These are phyloP conservation scores for Scarus forsteni DNA, from an alignment of 2,797 vertebrate genomes.

Conservation along the genomic window DNA sequence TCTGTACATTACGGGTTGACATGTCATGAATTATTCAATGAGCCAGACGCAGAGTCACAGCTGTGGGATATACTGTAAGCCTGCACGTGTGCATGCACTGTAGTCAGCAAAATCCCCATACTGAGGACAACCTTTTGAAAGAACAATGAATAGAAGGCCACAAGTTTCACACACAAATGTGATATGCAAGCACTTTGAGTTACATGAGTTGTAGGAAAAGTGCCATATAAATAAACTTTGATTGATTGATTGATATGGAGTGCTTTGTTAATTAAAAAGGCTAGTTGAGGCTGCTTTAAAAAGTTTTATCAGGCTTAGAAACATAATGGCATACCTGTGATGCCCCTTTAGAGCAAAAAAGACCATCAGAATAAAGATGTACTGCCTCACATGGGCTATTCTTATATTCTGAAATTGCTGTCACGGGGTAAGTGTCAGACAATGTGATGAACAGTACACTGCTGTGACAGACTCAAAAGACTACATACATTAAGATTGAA, in stretches of 20 bases:
- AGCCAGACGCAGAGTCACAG: slow-evolving; percentile 31
- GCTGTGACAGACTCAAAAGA: too few relatives aligned
- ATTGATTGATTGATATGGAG: too few relatives aligned
- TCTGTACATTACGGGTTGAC: slow-evolving; percentile 56
- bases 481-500: too few relatives aligned
- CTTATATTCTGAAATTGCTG: too few relatives aligned
- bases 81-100: slow-evolving; percentile 4
- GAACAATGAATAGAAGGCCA: background rate
- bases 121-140: background rate
- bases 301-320: too few relatives aligned
- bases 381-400: too few relatives aligned
- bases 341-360: background rate
- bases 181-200: too few relatives aligned
- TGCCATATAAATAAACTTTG: too few relatives aligned
- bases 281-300: background rate
- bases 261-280: background rate
- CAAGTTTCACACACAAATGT: background rate
- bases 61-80: slow-evolving; percentile 16
- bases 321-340: too few relatives aligned
- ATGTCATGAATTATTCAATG: slow-evolving; percentile 67
- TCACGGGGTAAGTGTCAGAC: too few relatives aligned
- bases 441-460: background rate
- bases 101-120: slow-evolving; percentile 25
- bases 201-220: too few relatives aligned
- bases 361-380: background rate